Conservation (phyloP, 1,140 invertebrate species). For the Sinonovacula constricta region DNA sequence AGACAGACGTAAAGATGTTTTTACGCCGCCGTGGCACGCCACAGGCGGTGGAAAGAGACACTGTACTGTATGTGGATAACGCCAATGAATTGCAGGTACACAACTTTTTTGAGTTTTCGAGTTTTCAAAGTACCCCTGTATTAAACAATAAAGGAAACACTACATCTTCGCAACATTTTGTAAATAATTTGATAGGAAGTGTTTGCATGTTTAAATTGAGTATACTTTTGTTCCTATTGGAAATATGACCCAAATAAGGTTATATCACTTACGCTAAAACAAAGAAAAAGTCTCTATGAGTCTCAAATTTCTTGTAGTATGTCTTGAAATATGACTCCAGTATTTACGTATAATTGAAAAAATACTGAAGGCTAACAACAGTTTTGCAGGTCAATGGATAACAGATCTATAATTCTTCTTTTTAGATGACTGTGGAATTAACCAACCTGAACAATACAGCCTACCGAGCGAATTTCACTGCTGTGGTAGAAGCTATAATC, state of each 20-base stretch:
- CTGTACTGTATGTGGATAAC: conserved; percentile 15
- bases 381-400: not conserved
- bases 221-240: not conserved
- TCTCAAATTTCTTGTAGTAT: not conserved
- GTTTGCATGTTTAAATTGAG: not conserved
- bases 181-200: not conserved
- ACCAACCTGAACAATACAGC: conserved; percentile 21
- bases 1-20: conserved; percentile 17
- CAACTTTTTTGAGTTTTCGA: no score
- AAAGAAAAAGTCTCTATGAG: not conserved
- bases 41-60: not conserved
- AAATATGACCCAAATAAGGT: not conserved
- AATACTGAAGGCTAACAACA: not conserved
- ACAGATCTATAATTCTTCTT: not conserved
- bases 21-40: not conserved
- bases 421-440: conserved; percentile 15
- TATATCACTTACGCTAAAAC: not conserved
- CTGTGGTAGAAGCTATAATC: not conserved
- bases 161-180: not conserved
- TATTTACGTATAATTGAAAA: not conserved
- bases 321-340: not conserved
- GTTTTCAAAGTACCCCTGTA: not conserved
- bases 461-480: conserved; percentile 29
- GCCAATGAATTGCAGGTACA: conserved; percentile 6
- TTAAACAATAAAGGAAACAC: not conserved